Conservation (phyloP, 2,797 vertebrate species). For the Pterois miles region DNA sequence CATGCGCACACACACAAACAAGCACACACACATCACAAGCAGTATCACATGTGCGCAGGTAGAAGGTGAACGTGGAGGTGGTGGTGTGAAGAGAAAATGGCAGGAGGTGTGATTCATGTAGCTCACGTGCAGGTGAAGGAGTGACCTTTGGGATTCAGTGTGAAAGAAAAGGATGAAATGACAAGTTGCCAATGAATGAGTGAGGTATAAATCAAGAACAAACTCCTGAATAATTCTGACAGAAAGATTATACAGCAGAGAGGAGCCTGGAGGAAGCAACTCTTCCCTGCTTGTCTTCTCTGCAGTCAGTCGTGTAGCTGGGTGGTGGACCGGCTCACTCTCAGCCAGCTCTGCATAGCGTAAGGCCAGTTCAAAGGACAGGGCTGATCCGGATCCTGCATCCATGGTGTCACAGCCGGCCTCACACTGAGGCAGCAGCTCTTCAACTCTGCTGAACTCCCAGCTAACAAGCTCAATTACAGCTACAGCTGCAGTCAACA, state of each 20-base stretch:
- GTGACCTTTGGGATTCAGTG: not conserved
- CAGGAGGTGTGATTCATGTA: not conserved
- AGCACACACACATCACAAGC: not conserved
- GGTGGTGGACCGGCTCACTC: not conserved
- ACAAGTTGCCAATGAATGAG: not conserved
- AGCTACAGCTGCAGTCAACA: not conserved
- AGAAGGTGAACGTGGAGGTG: not conserved
- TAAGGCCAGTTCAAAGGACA: conserved; percentile 19
- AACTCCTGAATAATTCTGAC: not conserved
- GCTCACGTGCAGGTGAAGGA: not conserved
- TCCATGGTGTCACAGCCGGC: conserved; percentile 9
- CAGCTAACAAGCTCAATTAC: conserved; percentile 47
- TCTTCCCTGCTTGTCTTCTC: not conserved
- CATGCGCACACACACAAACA: no score
- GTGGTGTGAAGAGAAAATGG: not conserved
- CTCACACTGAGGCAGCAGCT: conserved; percentile 5
- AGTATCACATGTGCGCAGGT: not conserved
- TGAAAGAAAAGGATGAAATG: not conserved
- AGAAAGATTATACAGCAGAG: not conserved
- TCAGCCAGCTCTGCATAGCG: conserved; percentile 27
- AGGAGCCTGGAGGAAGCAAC: not conserved
- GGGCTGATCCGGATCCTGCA: not conserved
- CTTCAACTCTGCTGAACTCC: conserved; percentile 26
- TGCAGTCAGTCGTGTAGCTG: conserved; percentile 1
- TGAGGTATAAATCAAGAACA: not conserved